phyloP scores from a whole-genome alignment of 2,888 invertebrate genomes.

The Cenopis cana region DNA sequence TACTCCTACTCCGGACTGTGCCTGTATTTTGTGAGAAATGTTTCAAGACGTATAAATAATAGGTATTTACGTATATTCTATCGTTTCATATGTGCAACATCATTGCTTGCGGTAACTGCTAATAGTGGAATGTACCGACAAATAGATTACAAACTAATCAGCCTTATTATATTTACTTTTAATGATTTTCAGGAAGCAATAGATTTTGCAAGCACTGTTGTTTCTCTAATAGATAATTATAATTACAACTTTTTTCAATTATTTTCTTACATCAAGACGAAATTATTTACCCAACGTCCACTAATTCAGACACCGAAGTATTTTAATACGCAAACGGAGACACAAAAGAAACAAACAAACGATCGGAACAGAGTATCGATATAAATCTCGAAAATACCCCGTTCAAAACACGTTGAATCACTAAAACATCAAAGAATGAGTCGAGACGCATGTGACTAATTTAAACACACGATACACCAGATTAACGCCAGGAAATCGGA shows the following conservation, averaged over 20 bases:
- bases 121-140: not conserved
- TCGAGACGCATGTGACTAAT: constrained; percentile 66
- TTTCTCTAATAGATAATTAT: too few species aligned
- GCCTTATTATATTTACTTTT: too few species aligned
- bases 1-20: not conserved
- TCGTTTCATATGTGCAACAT: not conserved
- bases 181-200: too few species aligned
- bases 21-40: not conserved
- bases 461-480: constrained; percentile 69
- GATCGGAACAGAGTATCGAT: constrained; percentile 47
- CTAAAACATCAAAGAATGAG: constrained; percentile 66
- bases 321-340: constrained; percentile 35
- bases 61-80: not conserved
- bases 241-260: too few species aligned
- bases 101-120: not conserved
- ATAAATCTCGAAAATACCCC: constrained; percentile 58
- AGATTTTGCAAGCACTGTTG: too few species aligned
- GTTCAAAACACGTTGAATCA: constrained; percentile 58
- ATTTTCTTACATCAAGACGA: too few species aligned
- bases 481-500: constrained; percentile 78
- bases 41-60: not conserved
- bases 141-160: not conserved
- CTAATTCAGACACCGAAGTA: constrained; percentile 24
- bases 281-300: constrained; percentile 42
- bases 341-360: constrained; percentile 40